A percentile compares a stretch with the other conserved stretches of the same genome.
Conservation (phyloP, 2,888 invertebrate genomes). For the Pseudanteris insignis region DNA sequence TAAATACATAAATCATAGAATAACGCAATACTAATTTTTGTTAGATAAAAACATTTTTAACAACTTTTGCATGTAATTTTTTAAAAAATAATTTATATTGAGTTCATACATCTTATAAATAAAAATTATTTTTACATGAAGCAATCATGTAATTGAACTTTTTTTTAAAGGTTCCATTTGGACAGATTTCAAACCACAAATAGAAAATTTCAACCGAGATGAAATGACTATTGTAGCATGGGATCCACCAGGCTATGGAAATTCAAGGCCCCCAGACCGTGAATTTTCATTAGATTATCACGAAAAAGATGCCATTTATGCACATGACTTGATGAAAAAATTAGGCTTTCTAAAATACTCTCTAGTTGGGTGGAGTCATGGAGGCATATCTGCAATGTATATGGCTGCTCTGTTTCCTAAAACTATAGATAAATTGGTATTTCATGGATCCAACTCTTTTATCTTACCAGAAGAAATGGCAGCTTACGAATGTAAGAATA, state of each 20-base stretch:
- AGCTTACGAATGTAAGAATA: conserved; percentile 70
- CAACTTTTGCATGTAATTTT: too few species aligned
- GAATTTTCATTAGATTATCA: conserved; percentile 78
- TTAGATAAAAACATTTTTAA: too few species aligned
- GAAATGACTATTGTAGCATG: conserved; percentile 76
- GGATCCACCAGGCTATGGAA: conserved; percentile 91
- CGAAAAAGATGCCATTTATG: conserved; percentile 78
- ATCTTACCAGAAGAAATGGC: conserved; percentile 75
- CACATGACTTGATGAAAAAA: conserved; percentile 76
- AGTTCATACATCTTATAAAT: background rate
- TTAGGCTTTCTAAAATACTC: conserved; percentile 77
- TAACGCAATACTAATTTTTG: too few species aligned
- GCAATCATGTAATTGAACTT: background rate
- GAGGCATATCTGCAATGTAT: conserved; percentile 81
- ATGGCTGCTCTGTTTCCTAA: conserved; percentile 78
- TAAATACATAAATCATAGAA: too few species aligned
- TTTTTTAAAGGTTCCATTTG: conserved; percentile 73
- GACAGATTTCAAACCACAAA: conserved; percentile 84
- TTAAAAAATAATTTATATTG: too few species aligned
- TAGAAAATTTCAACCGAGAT: conserved; percentile 72
- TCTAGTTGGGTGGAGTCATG: conserved; percentile 89
- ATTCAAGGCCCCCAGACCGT: conserved; percentile 80
- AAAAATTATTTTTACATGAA: too few species aligned
- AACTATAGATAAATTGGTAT: conserved; percentile 75
- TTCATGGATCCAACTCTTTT: conserved; percentile 83